A percentile compares a stretch with the other conserved stretches of the same genome.
phyloP scores from a whole-genome alignment of 2,888 invertebrate species.

The Entomobrya proxima region DNA sequence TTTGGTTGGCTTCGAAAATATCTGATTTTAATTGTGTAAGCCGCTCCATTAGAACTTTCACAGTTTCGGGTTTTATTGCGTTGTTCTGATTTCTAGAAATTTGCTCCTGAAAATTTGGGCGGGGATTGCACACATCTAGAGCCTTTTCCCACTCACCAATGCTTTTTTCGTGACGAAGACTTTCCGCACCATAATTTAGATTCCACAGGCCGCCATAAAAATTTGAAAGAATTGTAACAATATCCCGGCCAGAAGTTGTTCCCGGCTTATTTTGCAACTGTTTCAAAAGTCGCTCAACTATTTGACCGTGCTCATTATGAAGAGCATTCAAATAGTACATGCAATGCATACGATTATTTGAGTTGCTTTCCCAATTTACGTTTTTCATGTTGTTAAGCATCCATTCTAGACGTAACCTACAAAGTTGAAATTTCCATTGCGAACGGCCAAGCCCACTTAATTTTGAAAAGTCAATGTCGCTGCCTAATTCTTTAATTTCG shows the following conservation, averaged over 20 bases:
- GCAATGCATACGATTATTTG: not conserved
- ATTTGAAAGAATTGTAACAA: not conserved
- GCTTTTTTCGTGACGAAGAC: not conserved
- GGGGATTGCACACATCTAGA: not conserved
- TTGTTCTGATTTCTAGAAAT: too few relatives aligned
- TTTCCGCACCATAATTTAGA: not conserved
- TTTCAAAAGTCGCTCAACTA: not conserved
- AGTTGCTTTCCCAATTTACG: not conserved
- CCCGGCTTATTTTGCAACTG: not conserved
- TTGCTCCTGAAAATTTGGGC: too few relatives aligned
- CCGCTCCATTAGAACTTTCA: too few relatives aligned
- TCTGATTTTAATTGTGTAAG: too few relatives aligned
- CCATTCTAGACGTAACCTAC: not conserved
- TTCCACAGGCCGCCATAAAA: slow-evolving; percentile 16
- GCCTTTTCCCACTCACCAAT: not conserved
- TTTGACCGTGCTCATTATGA: not conserved
- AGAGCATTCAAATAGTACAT: slow-evolving; percentile 4
- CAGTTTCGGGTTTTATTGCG: too few relatives aligned
- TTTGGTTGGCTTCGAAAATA: too few relatives aligned
- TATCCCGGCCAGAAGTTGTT: not conserved
- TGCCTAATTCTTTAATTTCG: too few relatives aligned
- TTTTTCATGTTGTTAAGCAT: not conserved
- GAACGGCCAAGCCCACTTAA: not conserved
- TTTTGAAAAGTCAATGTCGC: not conserved
- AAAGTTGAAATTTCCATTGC: not conserved